Percentiles rank a stretch among this genome's conserved stretches.
These are phyloP conservation scores for Archocentrus centrarchus DNA, from an alignment of 2,113 vertebrate genomes.

Conservation along the genomic window DNA sequence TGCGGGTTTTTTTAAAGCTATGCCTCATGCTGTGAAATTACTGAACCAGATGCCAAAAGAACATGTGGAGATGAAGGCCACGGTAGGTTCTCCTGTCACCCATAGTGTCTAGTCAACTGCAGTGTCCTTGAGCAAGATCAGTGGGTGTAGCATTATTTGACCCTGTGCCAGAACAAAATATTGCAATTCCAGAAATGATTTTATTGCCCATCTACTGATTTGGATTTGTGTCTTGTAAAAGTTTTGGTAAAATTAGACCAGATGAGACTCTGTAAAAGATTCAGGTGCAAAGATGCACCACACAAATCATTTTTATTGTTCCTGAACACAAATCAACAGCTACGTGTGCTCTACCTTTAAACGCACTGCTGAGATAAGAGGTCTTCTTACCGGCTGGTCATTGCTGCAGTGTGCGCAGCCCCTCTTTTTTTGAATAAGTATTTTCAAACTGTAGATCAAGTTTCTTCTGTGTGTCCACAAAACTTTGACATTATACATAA, in stretches of 20 bases:
- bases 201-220: neutral
- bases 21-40: slow-evolving; percentile 22
- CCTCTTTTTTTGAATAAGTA: neutral
- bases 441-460: neutral
- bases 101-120: slow-evolving; percentile 19
- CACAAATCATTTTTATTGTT: neutral
- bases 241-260: neutral
- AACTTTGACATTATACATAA: neutral
- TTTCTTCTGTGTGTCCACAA: neutral
- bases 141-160: slow-evolving; percentile 43
- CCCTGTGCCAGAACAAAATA: slow-evolving; percentile 24
- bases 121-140: slow-evolving; percentile 49
- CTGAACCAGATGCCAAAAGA: slow-evolving; percentile 43
- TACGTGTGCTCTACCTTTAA: neutral
- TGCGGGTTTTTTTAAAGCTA: slow-evolving; percentile 8
- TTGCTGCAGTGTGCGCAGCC: neutral
- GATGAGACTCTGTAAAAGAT: neutral
- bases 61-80: slow-evolving; percentile 25
- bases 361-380: slow-evolving; percentile 13
- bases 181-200: slow-evolving; percentile 1
- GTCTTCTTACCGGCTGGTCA: neutral
- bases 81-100: slow-evolving; percentile 29
- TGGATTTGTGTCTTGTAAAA: neutral
- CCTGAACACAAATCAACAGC: neutral
- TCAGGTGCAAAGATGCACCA: neutral